Conservation (phyloP, 2,113 vertebrate genomes). For the Riparia riparia region DNA sequence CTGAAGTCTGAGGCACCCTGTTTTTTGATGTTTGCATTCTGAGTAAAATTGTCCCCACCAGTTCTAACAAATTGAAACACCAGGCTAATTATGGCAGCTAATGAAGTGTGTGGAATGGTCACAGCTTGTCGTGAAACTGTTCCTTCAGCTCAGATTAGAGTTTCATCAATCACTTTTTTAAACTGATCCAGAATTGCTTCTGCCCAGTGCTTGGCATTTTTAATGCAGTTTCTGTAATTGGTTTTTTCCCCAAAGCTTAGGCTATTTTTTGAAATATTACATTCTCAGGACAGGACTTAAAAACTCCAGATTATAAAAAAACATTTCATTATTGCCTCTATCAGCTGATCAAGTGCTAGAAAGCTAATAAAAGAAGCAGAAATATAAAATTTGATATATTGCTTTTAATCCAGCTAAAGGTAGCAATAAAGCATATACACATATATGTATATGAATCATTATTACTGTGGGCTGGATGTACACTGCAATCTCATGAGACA, state of each 20-base stretch:
- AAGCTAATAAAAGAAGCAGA: constrained; percentile 77
- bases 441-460: constrained; percentile 73
- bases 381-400: constrained; percentile 76
- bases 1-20: constrained; percentile 87
- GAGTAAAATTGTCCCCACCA: constrained; percentile 90
- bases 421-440: constrained; percentile 73
- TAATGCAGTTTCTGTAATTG: constrained; percentile 89
- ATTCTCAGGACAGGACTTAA: constrained; percentile 72
- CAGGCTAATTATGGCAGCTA: constrained; percentile 97
- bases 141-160: constrained; percentile 94
- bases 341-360: constrained; percentile 78
- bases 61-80: constrained; percentile 93
- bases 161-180: constrained; percentile 95
- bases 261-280: constrained; percentile 82
- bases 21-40: constrained; percentile 89
- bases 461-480: constrained; percentile 58
- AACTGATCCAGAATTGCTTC: constrained; percentile 88
- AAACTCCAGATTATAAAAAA: constrained; percentile 79
- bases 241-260: constrained; percentile 84
- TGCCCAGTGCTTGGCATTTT: constrained; percentile 83
- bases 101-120: constrained; percentile 97
- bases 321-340: constrained; percentile 74
- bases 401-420: constrained; percentile 76
- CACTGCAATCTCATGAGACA: constrained; percentile 50
- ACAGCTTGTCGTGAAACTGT: constrained; percentile 89